Percentiles rank a stretch among this genome's conserved stretches.
Conservation (phyloP, 2,113 vertebrate genomes). For the Prunella fulvescens region DNA sequence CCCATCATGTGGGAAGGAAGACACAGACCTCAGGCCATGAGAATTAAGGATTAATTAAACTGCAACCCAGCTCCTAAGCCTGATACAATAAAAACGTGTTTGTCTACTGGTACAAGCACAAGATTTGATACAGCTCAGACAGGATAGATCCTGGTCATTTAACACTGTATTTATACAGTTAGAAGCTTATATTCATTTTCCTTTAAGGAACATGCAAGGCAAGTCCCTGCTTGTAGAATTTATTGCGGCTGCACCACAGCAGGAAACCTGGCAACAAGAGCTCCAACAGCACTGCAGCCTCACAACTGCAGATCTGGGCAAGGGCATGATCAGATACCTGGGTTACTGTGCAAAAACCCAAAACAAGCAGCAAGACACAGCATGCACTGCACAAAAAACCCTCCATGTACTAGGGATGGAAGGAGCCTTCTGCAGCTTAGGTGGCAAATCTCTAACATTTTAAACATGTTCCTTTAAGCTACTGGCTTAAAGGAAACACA, state of each 20-base stretch:
- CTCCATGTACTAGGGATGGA: neutral
- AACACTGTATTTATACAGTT: neutral
- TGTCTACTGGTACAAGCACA: neutral
- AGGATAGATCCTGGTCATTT: neutral
- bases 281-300: neutral
- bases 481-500: neutral
- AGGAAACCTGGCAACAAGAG: slow-evolving; percentile 7
- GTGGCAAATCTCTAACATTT: neutral
- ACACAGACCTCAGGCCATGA: neutral
- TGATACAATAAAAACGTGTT: neutral
- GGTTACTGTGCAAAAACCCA: neutral
- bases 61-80: neutral
- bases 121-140: neutral
- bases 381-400: neutral
- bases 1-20: neutral
- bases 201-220: neutral
- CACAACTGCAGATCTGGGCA: neutral
- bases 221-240: slow-evolving; percentile 4
- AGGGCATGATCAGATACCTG: neutral
- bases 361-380: slow-evolving; percentile 28
- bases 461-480: neutral
- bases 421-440: neutral
- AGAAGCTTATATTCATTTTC: neutral
- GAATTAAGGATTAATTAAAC: neutral
- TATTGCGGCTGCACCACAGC: neutral